Evolutionary conservation across 2,888 invertebrate genomes (phyloP), one percentile per base, ranked within the genome.

Genomic region (Eudasyphora cyanicolor): DNA sequence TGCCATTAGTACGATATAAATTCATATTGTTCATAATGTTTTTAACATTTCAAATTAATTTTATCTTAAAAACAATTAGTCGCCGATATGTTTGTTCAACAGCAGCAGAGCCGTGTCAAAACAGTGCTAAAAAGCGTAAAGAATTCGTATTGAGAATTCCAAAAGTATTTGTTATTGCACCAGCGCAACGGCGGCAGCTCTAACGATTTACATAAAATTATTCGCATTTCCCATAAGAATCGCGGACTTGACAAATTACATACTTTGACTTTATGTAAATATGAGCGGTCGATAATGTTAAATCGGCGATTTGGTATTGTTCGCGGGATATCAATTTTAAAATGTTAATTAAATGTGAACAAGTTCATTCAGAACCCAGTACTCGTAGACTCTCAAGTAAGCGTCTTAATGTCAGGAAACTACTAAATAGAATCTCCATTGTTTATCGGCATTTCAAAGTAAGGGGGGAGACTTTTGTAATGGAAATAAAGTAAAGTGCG

Each of bases 61-160:
- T 73, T 73, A 73, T 73, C 73, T 60, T 60, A 60, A 73, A 73
- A 57, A 73, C 73, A 73, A 73, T 73, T 73, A 73, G 60, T 27
- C 32, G 38, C 73, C 57, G 73, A 73, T 73, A 73, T 57, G 73
- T 73, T 60, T 38, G 35, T 14, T 32, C 8, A 51, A 70, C 60
- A 70, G 27, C 60, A 60, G n/a, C 42, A 27, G n/a, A 60, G n/a
- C 42, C 42, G n/a, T 73, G 38, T 42, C 27, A 24, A 67, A 67
- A 73, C 54, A 42, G 73, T 73, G 73, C 54, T 51, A 51, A 51
- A 71, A 35, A 51, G 49, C 51, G 51, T 51, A 54, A 71, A 35
- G 35, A 51, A 51, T 51, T 70, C 12, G 21, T n/a, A n/a, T 29
- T 1, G 64, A 19, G 32, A 64, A 35, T 64, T 64, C 21, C 14